Conservation (phyloP, 2,888 invertebrate species). For the Oligia fasciuncula region DNA sequence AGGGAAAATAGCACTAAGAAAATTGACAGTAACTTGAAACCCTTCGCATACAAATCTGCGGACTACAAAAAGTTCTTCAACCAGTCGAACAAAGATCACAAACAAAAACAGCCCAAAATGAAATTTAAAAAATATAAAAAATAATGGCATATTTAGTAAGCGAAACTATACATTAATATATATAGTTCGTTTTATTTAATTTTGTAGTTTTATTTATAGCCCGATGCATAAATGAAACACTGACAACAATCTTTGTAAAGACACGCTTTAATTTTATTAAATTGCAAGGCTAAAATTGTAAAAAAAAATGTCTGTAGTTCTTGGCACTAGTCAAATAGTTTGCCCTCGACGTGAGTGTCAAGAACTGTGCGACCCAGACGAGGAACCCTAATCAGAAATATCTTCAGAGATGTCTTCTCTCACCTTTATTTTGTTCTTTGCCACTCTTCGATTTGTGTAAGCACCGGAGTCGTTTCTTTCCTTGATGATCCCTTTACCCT, state of each 20-base stretch:
- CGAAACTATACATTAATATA: constrained; percentile 71
- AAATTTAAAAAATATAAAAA: constrained; percentile 79
- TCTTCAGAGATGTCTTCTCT: constrained; percentile 85
- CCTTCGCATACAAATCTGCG: constrained; percentile 75
- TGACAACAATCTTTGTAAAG: constrained; percentile 24
- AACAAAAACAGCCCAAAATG: constrained; percentile 76
- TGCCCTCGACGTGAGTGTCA: constrained; percentile 57
- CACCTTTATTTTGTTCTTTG: constrained; percentile 82
- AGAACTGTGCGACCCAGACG: constrained; percentile 23
- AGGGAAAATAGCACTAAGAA: constrained; percentile 59
- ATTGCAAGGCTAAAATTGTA: constrained; percentile 40
- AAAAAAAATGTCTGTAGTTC: constrained; percentile 50
- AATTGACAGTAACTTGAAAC: constrained; percentile 64
- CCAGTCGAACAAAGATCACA: constrained; percentile 74
- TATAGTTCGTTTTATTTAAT: constrained; percentile 67
- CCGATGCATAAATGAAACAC: constrained; percentile 42
- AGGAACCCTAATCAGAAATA: constrained; percentile 75
- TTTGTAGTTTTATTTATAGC: constrained; percentile 61
- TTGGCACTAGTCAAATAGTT: constrained; percentile 62
- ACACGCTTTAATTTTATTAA: constrained; percentile 44
- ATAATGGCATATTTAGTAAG: constrained; percentile 70
- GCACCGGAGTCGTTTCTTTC: constrained; percentile 80
- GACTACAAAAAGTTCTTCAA: constrained; percentile 81
- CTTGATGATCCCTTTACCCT: constrained; percentile 81
- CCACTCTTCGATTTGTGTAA: constrained; percentile 70